A percentile compares a stretch with the other conserved stretches of the same genome.
These are phyloP conservation scores for Furcula furcula DNA, from an alignment of 2,888 invertebrate genomes.

Conservation along the genomic window DNA sequence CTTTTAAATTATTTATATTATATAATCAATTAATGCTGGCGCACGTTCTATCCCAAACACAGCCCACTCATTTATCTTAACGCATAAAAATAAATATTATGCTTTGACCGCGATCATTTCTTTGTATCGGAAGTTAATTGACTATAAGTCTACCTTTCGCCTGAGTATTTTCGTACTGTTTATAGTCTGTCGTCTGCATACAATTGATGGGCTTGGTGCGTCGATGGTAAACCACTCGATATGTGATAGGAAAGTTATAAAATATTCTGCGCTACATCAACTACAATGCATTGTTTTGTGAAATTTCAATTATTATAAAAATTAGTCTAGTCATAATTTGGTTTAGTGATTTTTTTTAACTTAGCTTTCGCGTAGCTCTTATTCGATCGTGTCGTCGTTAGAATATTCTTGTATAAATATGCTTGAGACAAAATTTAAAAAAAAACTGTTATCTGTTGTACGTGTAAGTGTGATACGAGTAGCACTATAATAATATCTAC, in stretches of 20 bases:
- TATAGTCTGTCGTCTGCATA: slow-evolving; percentile 48
- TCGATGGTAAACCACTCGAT: slow-evolving; percentile 12
- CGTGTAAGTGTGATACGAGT: no score
- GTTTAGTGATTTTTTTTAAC: neutral
- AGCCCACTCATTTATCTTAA: neutral
- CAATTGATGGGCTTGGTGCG: slow-evolving; percentile 29
- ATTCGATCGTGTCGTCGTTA: no score
- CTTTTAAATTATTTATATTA: no score
- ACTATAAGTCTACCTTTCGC: slow-evolving; percentile 18
- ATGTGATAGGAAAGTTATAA: slow-evolving; percentile 29
- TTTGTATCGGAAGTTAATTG: slow-evolving; percentile 13
- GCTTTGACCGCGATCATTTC: slow-evolving; percentile 2
- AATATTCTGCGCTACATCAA: slow-evolving; percentile 18
- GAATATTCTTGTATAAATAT: no score
- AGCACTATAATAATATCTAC: no score
- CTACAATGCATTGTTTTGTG: slow-evolving; percentile 9
- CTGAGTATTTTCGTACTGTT: slow-evolving; percentile 30
- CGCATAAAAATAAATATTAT: neutral
- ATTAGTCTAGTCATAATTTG: neutral
- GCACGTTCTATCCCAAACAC: neutral
- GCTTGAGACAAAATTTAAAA: no score
- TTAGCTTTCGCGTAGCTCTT: no score
- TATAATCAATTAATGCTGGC: no score
- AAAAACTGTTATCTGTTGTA: no score
- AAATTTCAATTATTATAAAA: slow-evolving; percentile 8